Evolutionary conservation across 2,113 vertebrate genomes (phyloP).

Genomic region (Uria aalge): DNA sequence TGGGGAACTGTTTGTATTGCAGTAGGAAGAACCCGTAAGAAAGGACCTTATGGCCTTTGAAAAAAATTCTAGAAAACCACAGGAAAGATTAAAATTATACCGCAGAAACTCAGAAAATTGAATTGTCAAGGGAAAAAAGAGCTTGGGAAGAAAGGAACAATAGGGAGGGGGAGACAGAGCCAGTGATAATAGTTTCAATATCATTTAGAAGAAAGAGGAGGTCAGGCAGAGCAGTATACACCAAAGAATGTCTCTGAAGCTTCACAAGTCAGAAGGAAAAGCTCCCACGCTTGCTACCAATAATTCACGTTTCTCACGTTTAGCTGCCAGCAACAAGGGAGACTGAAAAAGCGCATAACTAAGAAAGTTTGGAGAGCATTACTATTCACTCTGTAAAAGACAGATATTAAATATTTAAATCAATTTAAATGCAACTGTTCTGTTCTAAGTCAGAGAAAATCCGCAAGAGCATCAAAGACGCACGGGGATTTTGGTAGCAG

Average conservation of each 20-base stretch:
- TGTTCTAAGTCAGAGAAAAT: conserved; percentile 12
- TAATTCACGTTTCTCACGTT: neutral
- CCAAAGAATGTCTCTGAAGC: neutral
- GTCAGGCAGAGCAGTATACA: neutral
- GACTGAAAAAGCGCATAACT: neutral
- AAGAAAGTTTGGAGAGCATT: neutral
- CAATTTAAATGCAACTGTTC: conserved; percentile 8
- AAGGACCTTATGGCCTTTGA: neutral
- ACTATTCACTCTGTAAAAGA: neutral
- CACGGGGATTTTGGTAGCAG: neutral
- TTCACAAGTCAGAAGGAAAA: neutral
- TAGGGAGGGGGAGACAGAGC: neutral
- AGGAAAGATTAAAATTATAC: neutral
- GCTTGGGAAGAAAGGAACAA: neutral
- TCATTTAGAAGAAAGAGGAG: conserved; percentile 11
- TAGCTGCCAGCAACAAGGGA: neutral
- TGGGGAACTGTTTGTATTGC: neutral
- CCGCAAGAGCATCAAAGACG: fast-evolving
- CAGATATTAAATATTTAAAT: conserved; percentile 28
- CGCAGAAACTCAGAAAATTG: neutral
- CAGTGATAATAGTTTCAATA: neutral
- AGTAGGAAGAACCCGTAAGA: neutral
- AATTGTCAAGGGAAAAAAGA: neutral
- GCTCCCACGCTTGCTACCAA: neutral
- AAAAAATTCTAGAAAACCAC: neutral